A percentile compares a stretch with the other conserved stretches of the same genome.
phyloP scores from a whole-genome alignment of 1,140 invertebrate species.

The Helicoverpa armigera region DNA sequence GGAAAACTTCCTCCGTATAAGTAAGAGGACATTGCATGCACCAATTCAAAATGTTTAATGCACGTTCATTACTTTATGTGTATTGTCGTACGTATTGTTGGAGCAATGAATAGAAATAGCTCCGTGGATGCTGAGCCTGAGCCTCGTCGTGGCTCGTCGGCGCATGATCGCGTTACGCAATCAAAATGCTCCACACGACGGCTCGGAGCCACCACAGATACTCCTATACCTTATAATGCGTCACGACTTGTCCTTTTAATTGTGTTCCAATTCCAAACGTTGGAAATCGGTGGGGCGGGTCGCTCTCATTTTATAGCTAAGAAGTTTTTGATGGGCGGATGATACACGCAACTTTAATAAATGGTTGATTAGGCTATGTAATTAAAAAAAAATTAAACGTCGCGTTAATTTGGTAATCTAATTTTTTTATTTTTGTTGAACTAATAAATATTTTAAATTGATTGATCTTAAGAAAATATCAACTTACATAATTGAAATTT shows the following conservation, averaged over 20 bases:
- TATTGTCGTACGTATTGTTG: background rate
- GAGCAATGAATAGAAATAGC: conserved; percentile 41
- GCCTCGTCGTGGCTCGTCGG: conserved; percentile 42
- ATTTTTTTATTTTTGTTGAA: too few relatives aligned
- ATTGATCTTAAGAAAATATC: too few relatives aligned
- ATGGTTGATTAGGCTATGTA: too few relatives aligned
- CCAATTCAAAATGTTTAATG: conserved; percentile 5
- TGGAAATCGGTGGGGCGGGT: conserved; percentile 13
- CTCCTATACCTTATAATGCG: conserved; percentile 51
- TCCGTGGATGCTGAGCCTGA: conserved; percentile 45
- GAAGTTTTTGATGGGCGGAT: background rate
- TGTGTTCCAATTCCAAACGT: conserved; percentile 52
- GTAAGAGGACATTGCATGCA: background rate
- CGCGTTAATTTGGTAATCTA: too few relatives aligned
- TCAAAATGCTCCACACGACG: conserved; percentile 48
- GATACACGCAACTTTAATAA: background rate
- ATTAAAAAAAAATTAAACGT: too few relatives aligned
- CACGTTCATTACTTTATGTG: conserved; percentile 33
- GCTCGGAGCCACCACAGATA: conserved; percentile 41
- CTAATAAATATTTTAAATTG: too few relatives aligned
- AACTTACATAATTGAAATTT: too few relatives aligned
- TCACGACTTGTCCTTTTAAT: conserved; percentile 56
- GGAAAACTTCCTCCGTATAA: too few relatives aligned
- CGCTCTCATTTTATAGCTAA: conserved; percentile 16
- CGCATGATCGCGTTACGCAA: conserved; percentile 50